Base-by-base conservation (phyloP, 2,797 vertebrate species). In the Amblyopsis hoosieri region DNA sequence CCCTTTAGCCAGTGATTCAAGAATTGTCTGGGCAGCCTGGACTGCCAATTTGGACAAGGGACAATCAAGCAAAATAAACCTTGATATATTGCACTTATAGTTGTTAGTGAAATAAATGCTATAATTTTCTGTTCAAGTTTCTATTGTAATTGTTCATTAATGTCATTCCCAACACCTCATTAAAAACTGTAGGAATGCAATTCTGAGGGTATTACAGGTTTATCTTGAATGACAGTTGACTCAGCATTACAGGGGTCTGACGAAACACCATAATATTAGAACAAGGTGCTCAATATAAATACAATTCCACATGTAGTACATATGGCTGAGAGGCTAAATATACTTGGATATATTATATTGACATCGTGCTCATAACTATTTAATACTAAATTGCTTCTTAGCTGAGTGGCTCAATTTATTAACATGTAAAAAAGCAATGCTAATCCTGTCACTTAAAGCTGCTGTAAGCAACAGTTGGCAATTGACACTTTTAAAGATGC, bases 81-180 rank as follows among this genome's bases (percentile, higher is more conserved):
- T 45, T 1, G 54, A 70, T 64, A 60, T 72, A 84, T 73, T 84
- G 78, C 74, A 77, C 76, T 72, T 62, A 45, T 17, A 13, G 46
- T 14, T 66, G 33, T 54, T 54, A 57, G n/a, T 58, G 3, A 63
- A 50, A 63, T 14, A 0, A 66, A 56, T 56, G 8, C 33, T 19
- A 6, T 23, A 10, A 19, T 53, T 29, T 53, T 9, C 1, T 23
- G 23, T 57, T 9, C 19, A 54, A 59, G 15, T 17, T 64, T 46
- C 4, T 23, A 4, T 15, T 29, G 23, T 29, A 29, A 29, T 4
- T 29, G 23, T 29, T 4, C 3, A 29, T 29, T 37, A 2, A 15
- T 17, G 14, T 19, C 5, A 53, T 15, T 9, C 17, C n/a, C 1
- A 23, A 4, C 8, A 53, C 12, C 51, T 50, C 6, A 23, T 9